A percentile compares a stretch with the other conserved stretches of the same genome.
Evolutionary conservation across 1,140 invertebrate species (phyloP).

Genomic region (Latrodectus geometricus): DNA sequence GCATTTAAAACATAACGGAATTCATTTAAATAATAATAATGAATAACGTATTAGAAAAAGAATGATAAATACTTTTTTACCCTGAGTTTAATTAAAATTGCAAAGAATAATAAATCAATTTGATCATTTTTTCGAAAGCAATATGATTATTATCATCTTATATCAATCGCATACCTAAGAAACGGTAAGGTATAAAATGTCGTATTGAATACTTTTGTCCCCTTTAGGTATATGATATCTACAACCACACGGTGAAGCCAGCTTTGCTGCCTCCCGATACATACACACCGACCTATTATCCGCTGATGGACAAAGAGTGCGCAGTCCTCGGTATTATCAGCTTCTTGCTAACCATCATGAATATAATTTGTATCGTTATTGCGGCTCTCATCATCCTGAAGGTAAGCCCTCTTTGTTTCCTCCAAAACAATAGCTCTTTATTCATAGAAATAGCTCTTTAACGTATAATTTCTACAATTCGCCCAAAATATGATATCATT

Average conservation of each 20-base stretch:
- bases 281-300: constrained; percentile 75
- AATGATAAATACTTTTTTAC: too few relatives aligned
- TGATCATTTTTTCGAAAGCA: too few relatives aligned
- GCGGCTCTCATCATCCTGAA: constrained; percentile 85
- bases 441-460: neutral
- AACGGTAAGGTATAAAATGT: too few relatives aligned
- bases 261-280: constrained; percentile 56
- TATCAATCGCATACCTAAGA: too few relatives aligned
- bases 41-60: too few relatives aligned
- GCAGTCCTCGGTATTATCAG: constrained; percentile 83
- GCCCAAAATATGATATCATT: neutral
- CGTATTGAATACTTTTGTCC: constrained; percentile 5
- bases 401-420: constrained; percentile 69
- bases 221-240: constrained; percentile 71
- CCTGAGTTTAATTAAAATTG: too few relatives aligned
- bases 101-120: too few relatives aligned
- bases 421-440: neutral
- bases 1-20: too few relatives aligned
- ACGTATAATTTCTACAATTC: neutral
- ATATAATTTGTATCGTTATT: constrained; percentile 87
- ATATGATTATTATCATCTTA: too few relatives aligned
- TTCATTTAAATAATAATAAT: too few relatives aligned
- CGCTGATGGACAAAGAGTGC: constrained; percentile 81
- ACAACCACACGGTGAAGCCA: constrained; percentile 54
- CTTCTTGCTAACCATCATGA: constrained; percentile 82